Conservation (phyloP, 92 coral and sea anemone species). For the Bergia sp. region DNA sequence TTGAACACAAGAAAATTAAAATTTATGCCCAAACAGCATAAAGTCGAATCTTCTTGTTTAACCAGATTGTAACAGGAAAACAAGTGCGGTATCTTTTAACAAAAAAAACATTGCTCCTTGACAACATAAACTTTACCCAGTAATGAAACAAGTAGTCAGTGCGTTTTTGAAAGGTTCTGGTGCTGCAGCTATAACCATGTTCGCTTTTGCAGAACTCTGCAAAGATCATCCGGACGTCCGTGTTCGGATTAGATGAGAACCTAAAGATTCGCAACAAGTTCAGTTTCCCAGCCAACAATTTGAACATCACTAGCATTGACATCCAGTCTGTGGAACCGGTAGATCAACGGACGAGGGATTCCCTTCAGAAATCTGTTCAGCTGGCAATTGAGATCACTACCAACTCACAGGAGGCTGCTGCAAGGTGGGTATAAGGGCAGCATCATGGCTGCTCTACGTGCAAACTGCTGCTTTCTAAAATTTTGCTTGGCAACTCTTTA, state of each 20-base stretch:
- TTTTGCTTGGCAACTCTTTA: no score
- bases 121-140: not conserved
- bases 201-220: conserved; percentile 84
- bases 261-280: conserved; percentile 94
- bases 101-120: no score
- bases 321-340: conserved; percentile 99
- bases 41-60: no score
- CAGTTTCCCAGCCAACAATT: conserved; percentile 91
- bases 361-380: conserved; percentile 97
- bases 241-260: conserved; percentile 96
- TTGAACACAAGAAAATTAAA: no score
- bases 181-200: not conserved
- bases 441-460: not conserved
- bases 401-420: conserved; percentile 98
- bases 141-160: not conserved
- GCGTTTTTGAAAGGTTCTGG: not conserved
- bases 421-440: conserved; percentile 63
- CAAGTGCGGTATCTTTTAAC: not conserved
- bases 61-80: not conserved
- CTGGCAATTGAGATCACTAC: conserved; percentile 98
- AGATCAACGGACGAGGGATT: conserved; percentile 96
- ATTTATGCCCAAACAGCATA: no score
- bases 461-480: not conserved
- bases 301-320: conserved; percentile 94
- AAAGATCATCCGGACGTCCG: conserved; percentile 96